Base-by-base conservation (phyloP, 1,140 invertebrate species). In the Zophobas atratus region DNA sequence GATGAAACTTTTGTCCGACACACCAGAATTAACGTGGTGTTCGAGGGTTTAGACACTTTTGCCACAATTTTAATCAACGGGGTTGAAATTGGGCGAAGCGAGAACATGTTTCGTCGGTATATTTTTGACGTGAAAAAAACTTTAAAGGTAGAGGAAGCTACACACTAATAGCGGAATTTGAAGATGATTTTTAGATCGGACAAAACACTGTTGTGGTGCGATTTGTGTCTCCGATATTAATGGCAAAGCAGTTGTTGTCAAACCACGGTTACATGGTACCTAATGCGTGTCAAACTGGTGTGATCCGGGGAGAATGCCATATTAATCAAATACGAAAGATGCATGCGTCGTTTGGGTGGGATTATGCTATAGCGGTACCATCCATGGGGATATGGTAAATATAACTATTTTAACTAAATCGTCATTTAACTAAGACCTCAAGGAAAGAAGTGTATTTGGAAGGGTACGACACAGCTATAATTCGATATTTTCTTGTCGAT, bases 361-460 rank as follows among this genome's bases (percentile, higher is more conserved):
- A 99, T 88, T 99, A 98, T 98, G 98, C 97, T 34, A 96, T 97
- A 8, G 95, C 97, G 0, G 97, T 98, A 81, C 97, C 98, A 0
- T 97, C 96, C 1, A 90, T 95, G 77, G 98, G 97, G 79, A 93
- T 99, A 60, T 99, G 97, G 96, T 95, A 89, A 20, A 20, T 33
- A 5, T 34, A 2, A 46, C 20, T 20, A 20, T 20, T 20, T 20
- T 20, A 46, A 4, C 43, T 1, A n/a, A 67, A 55, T 51, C 51
- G 32, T n/a, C 34, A 49, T 72, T 72, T 34, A 46, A 5, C 5
- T 1, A 43, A 67, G 5, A 67, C 8, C 0, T 38, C 35, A 32
- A 91, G 90, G 91, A 90, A 90, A 83, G 80, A 87, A 48, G 88
- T 92, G 6, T 87, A 89, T 79, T 72, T 92, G n/a, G 83, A 91